A percentile compares a stretch with the other conserved stretches of the same genome.
These are phyloP conservation scores for Litocranius walleri DNA, from an alignment of 2,113 vertebrate species.

Conservation along the genomic window DNA sequence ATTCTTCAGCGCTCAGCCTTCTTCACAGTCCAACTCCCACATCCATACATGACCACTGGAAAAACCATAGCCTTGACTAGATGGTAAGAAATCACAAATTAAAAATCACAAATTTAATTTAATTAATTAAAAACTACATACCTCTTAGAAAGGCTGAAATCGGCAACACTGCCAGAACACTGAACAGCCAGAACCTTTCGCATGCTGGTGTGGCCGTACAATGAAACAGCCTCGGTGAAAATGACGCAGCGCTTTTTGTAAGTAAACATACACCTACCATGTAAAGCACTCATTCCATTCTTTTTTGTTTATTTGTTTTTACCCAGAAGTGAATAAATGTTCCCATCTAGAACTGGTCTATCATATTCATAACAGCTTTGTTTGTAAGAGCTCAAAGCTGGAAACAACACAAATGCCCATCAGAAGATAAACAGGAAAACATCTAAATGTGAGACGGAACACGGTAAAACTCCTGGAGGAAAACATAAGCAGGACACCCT, in stretches of 20 bases:
- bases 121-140: too few relatives aligned
- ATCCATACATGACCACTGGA: too few relatives aligned
- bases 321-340: background rate
- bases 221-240: accelerated
- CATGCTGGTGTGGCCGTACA: accelerated
- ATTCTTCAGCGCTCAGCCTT: accelerated
- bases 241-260: background rate
- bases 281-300: background rate
- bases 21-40: too few relatives aligned
- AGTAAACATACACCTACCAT: accelerated
- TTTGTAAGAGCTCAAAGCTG: too few relatives aligned
- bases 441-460: background rate
- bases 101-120: background rate
- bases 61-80: too few relatives aligned
- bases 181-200: background rate
- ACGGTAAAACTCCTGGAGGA: background rate
- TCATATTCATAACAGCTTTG: background rate
- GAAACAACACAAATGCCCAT: accelerated
- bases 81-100: too few relatives aligned
- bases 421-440: background rate
- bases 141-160: background rate
- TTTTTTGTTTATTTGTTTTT: background rate
- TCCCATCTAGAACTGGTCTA: too few relatives aligned
- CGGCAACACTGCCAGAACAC: accelerated
- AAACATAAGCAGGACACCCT: background rate